A percentile compares a stretch with the other conserved stretches of the same genome.
Conservation (phyloP, 1,140 invertebrate species). For the Heliconius eleuchia region DNA sequence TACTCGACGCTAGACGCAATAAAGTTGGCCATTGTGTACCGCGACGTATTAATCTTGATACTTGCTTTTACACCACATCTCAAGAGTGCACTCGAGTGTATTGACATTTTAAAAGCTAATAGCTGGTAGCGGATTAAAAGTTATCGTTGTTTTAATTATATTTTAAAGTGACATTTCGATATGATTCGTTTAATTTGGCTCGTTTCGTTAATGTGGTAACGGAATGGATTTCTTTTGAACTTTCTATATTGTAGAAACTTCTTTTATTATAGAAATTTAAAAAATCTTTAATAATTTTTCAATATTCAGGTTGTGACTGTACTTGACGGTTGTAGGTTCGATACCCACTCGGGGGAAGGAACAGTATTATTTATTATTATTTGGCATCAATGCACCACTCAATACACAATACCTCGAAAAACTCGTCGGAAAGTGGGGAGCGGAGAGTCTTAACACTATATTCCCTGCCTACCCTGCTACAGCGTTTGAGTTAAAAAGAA, state of each 20-base stretch:
- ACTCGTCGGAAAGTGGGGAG: too few relatives aligned
- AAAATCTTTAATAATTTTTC: not conserved
- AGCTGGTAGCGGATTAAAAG: not conserved
- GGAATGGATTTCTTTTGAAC: not conserved
- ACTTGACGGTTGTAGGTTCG: too few relatives aligned
- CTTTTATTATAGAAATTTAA: not conserved
- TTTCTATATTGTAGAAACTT: not conserved
- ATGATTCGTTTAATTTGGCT: conserved; percentile 11
- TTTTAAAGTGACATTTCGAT: not conserved
- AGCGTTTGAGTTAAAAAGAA: too few relatives aligned
- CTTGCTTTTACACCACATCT: conserved; percentile 33
- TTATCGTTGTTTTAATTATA: conserved; percentile 15
- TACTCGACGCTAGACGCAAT: conserved; percentile 65
- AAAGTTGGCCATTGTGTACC: conserved; percentile 67
- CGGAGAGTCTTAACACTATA: too few relatives aligned
- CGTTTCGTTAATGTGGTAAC: not conserved
- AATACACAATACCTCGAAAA: too few relatives aligned
- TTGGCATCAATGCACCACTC: too few relatives aligned
- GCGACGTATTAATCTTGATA: conserved; percentile 58
- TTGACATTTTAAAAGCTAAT: conserved; percentile 28
- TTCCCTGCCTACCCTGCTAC: too few relatives aligned
- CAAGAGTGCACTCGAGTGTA: conserved; percentile 32
- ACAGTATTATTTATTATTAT: too few relatives aligned
- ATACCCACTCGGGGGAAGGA: too few relatives aligned
- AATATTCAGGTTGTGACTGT: too few relatives aligned